These are phyloP conservation scores for Oostethus manadensis DNA, from an alignment of 2,113 vertebrate species.

Conservation along the genomic window DNA sequence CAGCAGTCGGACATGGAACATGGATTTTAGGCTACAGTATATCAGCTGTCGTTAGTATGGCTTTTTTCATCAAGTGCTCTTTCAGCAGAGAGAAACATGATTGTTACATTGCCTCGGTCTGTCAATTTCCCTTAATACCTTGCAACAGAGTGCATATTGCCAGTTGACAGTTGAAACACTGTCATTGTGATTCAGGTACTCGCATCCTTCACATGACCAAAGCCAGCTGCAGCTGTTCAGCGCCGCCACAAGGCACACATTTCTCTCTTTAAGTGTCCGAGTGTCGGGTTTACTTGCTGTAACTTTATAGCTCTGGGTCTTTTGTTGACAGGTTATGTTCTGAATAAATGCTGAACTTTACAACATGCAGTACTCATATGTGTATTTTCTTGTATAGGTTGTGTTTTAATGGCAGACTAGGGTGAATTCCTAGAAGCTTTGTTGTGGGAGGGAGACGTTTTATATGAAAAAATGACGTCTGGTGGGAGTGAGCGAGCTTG, in stretches of 20 bases:
- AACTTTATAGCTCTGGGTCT: slow-evolving; percentile 5
- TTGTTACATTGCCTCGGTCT: slow-evolving; percentile 10
- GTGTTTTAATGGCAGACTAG: slow-evolving; percentile 6
- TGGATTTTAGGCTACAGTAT: too few relatives aligned
- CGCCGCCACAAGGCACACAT: not conserved
- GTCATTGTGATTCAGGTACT: slow-evolving; percentile 15
- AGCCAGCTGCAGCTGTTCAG: not conserved
- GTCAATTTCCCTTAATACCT: slow-evolving; percentile 13
- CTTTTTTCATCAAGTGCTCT: not conserved
- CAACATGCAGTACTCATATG: not conserved
- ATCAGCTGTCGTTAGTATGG: too few relatives aligned
- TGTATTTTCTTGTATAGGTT: not conserved
- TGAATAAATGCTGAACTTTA: slow-evolving; percentile 11
- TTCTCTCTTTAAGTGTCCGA: too few relatives aligned
- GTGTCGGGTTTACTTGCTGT: slow-evolving; percentile 17
- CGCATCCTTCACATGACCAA: slow-evolving; percentile 4
- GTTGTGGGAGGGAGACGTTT: not conserved
- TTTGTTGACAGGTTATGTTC: slow-evolving; percentile 12
- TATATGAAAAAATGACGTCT: not conserved
- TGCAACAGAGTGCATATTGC: slow-evolving; percentile 17
- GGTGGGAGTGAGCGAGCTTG: not conserved
- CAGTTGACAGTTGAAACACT: slow-evolving; percentile 7
- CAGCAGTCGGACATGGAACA: too few relatives aligned
- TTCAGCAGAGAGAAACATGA: slow-evolving; percentile 2
- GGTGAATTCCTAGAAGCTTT: slow-evolving; percentile 22